A percentile compares a stretch with the other conserved stretches of the same genome.
These are phyloP conservation scores for Trachelus stipa DNA, from an alignment of 2,888 invertebrate species.

Conservation along the genomic window DNA sequence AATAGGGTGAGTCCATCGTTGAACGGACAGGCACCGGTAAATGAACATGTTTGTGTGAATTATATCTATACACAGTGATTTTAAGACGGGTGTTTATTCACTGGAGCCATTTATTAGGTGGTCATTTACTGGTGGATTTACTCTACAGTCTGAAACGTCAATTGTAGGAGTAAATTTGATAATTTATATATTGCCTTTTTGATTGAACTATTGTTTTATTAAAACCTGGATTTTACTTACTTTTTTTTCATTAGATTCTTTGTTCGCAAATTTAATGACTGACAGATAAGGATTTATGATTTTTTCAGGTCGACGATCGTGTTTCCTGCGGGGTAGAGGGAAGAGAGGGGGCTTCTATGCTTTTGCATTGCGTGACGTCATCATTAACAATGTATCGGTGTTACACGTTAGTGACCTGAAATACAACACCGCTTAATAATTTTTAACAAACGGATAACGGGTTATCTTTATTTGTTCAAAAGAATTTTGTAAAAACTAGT, in stretches of 20 bases:
- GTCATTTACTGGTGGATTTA: no score
- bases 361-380: conserved; percentile 15
- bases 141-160: not conserved
- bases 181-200: not conserved
- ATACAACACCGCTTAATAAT: no score
- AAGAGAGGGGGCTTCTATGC: not conserved
- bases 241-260: not conserved
- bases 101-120: no score
- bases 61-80: no score
- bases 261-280: not conserved
- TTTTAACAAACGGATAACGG: no score
- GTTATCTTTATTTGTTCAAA: no score
- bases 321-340: not conserved
- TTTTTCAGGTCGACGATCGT: not conserved
- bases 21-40: no score
- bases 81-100: no score
- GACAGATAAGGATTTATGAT: not conserved
- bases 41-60: no score
- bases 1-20: no score
- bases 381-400: not conserved
- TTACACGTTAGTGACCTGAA: not conserved
- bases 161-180: not conserved
- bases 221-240: not conserved
- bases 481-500: no score
- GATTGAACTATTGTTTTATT: not conserved